Evolutionary conservation across 2,888 invertebrate species (phyloP), one percentile per base, ranked within the genome.

Genomic region (Drosophila barbarae): DNA sequence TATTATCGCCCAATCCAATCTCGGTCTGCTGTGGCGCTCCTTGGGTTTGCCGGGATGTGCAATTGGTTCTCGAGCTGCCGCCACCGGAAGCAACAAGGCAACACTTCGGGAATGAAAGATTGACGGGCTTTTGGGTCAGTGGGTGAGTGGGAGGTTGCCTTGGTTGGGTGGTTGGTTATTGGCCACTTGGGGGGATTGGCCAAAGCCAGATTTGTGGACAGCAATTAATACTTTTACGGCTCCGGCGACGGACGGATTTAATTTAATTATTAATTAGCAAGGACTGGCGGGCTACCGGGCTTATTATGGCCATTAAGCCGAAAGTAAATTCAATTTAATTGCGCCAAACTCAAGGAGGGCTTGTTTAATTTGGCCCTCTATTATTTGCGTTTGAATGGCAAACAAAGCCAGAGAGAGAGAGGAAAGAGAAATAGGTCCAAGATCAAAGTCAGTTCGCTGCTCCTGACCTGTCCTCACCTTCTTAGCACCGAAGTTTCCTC

Each of bases 221-320:
- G 82, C 70, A 79, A 81, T 84, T 81, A 81, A 79, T 82, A 77
- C 75, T 76, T 78, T 79, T 77, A 75, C 66, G 72, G 68, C 46
- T 10, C 21, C 52, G 60, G 21, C 36, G 55, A 32, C 69, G 69
- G 64, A 78, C 46, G 46, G 82, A 71, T 81, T 81, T 73, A 82
- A 84, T 81, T 81, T 61, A 84, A 81, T 81, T 77, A 81, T 84
- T 84, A 77, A 81, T 81, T 78, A 74, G 72, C 66, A 15, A 36
- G 54, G n/a, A 26, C 18, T 5, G 23, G 30, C 26, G 13, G 36
- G 30, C 38, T 36, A 55, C 61, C 32, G n/a, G 41, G 35, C 49
- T 46, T 68, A 80, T 83, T 83, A 73, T 80, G 74, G 77, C 81
- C 74, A 79, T 79, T 80, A 83, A 81, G 65, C 74, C 71, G 68